Percentiles rank a stretch among this genome's conserved stretches.
Conservation (phyloP, 2,113 vertebrate species). For the Chionodraco myersi region DNA sequence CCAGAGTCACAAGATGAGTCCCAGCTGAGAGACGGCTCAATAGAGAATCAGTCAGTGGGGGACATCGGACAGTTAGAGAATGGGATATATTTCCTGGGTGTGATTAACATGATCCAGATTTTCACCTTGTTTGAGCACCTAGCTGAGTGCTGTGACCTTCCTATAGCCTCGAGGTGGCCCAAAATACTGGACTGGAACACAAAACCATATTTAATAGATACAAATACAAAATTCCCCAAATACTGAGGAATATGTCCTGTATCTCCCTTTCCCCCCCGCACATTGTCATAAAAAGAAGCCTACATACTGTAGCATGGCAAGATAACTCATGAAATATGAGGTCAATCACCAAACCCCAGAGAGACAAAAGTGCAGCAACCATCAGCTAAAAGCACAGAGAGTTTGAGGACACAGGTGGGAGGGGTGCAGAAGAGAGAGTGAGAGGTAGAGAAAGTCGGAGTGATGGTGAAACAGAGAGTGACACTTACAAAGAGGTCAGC, state of each 20-base stretch:
- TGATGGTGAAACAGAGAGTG: constrained; percentile 67
- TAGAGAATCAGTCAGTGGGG: constrained; percentile 63
- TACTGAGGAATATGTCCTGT: background rate
- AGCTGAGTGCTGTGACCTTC: constrained; percentile 52
- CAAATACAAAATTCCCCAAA: background rate
- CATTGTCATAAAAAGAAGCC: constrained; percentile 35
- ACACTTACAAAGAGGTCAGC: constrained; percentile 59
- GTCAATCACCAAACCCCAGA: constrained; percentile 50
- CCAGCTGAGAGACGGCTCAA: constrained; percentile 66
- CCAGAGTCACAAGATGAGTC: constrained; percentile 69
- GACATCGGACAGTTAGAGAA: constrained; percentile 47
- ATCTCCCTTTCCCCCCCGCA: background rate
- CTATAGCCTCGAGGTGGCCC: background rate
- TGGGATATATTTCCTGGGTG: constrained; percentile 55
- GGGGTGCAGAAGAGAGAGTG: constrained; percentile 59
- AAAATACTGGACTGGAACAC: constrained; percentile 6
- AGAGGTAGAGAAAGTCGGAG: constrained; percentile 68
- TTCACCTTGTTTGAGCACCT: constrained; percentile 61
- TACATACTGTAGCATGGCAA: constrained; percentile 15
- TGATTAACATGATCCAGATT: constrained; percentile 81
- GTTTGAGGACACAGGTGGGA: constrained; percentile 61
- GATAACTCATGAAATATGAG: constrained; percentile 68
- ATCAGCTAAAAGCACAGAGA: constrained; percentile 43
- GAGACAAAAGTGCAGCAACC: constrained; percentile 44
- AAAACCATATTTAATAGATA: background rate